These are phyloP conservation scores for Bombus polaris DNA, from an alignment of 1,140 invertebrate species.

Conservation along the genomic window DNA sequence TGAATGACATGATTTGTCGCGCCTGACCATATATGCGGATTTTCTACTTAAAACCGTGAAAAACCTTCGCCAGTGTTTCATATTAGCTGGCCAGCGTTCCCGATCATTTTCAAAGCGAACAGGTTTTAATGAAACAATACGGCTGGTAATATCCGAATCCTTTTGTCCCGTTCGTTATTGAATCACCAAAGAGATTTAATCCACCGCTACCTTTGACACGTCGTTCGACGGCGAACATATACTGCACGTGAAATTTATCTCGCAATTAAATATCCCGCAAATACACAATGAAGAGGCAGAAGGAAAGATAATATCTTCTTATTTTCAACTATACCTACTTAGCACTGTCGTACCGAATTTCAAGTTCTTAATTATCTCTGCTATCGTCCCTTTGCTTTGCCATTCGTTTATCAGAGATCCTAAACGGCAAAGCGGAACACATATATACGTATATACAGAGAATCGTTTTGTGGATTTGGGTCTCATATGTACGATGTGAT, in stretches of 20 bases:
- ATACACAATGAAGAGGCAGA: too few species aligned
- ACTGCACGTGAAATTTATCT: neutral
- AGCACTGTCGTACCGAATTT: neutral
- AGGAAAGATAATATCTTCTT: too few species aligned
- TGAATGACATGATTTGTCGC: too few species aligned
- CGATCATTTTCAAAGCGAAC: neutral
- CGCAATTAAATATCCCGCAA: neutral
- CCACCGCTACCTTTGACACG: neutral
- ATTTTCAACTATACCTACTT: too few species aligned
- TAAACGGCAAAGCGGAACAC: neutral
- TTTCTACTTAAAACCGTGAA: constrained; percentile 13
- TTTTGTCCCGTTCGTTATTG: neutral
- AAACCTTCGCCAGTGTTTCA: neutral
- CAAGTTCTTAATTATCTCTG: neutral
- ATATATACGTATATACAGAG: neutral
- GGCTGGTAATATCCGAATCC: neutral
- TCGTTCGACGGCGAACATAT: neutral
- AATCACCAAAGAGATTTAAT: neutral
- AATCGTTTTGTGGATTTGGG: constrained; percentile 26
- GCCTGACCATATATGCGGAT: neutral
- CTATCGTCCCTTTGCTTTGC: too few species aligned
- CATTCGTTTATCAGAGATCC: constrained; percentile 5
- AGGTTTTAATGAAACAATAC: neutral
- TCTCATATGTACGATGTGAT: constrained; percentile 32
- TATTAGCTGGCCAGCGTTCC: neutral